Conservation (phyloP, 30 jellyfish, hydroid and myxozoan genomes). For the Chrysaora quinquecirrha region DNA sequence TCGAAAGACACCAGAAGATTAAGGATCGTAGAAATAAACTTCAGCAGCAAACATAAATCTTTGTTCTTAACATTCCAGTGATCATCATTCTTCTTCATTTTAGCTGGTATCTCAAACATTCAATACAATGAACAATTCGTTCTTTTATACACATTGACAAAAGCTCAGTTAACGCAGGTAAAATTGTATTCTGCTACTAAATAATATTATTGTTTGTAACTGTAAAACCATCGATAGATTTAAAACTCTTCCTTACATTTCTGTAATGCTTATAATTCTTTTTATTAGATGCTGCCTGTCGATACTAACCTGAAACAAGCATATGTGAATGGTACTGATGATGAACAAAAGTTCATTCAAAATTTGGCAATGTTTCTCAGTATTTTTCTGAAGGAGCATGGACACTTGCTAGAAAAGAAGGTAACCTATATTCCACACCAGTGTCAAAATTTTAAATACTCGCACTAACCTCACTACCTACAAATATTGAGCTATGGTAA, state of each 20-base stretch:
- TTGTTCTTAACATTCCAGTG: too few relatives aligned
- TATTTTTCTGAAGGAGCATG: constrained; percentile 89
- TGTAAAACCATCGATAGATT: too few relatives aligned
- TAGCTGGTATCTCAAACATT: constrained; percentile 81
- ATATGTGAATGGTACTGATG: constrained; percentile 93
- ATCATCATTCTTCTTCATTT: too few relatives aligned
- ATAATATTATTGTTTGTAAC: too few relatives aligned
- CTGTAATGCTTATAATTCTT: too few relatives aligned
- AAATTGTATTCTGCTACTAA: background rate
- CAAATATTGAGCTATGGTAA: too few relatives aligned
- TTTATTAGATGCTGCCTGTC: constrained; percentile 94
- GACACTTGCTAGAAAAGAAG: constrained; percentile 85
- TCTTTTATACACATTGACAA: constrained; percentile 80
- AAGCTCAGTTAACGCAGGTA: constrained; percentile 97
- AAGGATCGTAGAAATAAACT: too few relatives aligned
- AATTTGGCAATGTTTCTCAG: constrained; percentile 92
- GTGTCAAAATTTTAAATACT: too few relatives aligned
- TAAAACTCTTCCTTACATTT: too few relatives aligned
- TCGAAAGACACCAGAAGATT: too few relatives aligned
- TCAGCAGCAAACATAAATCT: too few relatives aligned
- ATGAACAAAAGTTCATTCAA: constrained; percentile 95
- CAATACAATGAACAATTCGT: constrained; percentile 91
- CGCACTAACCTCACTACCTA: too few relatives aligned
- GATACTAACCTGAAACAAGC: constrained; percentile 93
- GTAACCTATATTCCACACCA: constrained; percentile 27